Percentiles rank a stretch among this genome's conserved stretches.
These are phyloP conservation scores for Hydriomena furcata DNA, from an alignment of 2,888 invertebrate genomes.

Conservation along the genomic window DNA sequence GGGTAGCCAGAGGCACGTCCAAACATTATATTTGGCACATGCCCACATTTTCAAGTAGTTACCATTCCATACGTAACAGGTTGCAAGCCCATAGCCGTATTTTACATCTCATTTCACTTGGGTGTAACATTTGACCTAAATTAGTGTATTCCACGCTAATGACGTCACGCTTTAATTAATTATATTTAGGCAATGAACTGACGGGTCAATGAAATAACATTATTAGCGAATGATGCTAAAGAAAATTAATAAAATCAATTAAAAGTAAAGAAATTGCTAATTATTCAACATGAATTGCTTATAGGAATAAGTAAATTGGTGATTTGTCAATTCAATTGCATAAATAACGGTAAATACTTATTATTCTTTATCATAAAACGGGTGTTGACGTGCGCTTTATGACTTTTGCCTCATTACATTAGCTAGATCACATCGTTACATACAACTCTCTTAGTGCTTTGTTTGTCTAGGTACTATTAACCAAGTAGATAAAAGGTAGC, in stretches of 20 bases:
- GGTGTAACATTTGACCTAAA: neutral
- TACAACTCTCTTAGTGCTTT: neutral
- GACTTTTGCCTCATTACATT: neutral
- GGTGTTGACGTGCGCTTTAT: neutral
- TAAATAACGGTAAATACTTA: neutral
- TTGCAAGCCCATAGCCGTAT: too few relatives aligned
- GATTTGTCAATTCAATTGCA: conserved; percentile 2
- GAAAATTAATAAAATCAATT: conserved; percentile 10
- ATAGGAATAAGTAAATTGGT: conserved; percentile 3
- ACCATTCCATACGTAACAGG: too few relatives aligned
- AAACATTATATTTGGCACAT: too few relatives aligned
- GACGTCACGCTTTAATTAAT: conserved; percentile 8
- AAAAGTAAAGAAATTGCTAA: conserved; percentile 18
- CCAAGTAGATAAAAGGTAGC: too few relatives aligned
- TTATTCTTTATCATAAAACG: neutral
- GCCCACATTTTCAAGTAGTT: too few relatives aligned
- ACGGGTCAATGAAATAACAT: conserved; percentile 16
- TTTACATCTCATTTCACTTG: too few relatives aligned
- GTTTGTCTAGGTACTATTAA: too few relatives aligned
- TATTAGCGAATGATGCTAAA: conserved; percentile 15
- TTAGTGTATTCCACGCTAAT: conserved; percentile 5
- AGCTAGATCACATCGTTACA: too few relatives aligned
- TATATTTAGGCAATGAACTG: conserved; percentile 7
- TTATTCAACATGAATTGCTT: conserved; percentile 17
- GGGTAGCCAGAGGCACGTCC: too few relatives aligned